Base-by-base conservation (phyloP, 2,113 vertebrate genomes). In the Microcebus jonahi region DNA sequence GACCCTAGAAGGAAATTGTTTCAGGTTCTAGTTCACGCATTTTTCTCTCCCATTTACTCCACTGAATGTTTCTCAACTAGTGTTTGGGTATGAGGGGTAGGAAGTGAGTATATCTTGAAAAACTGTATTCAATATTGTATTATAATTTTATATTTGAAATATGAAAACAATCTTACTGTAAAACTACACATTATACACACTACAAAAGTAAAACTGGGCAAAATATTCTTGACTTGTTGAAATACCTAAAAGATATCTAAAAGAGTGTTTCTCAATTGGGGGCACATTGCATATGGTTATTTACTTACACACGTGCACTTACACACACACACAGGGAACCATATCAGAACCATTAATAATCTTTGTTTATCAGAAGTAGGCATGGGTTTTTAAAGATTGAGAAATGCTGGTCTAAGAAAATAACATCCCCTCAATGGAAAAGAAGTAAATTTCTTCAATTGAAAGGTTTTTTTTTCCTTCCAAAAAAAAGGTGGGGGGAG, bases 141-240 rank as follows among this genome's bases (percentile, higher is more conserved):
- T 96, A 57, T 6, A 94, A 75, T 91, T 93, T 96, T 90, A 89
- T 93, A 83, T 94, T 90, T 97, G 39, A 96, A 97, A 92, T 91
- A 93, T 25, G 73, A 59, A 68, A 92, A 92, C 59, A 61, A 57
- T 71, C 21, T 50, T 91, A 5, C 82, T 91, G 77, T 84, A 90
- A 95, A 97, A 84, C 50, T 71, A 68, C 14, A 82, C 6, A 6
- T 89, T 67, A 71, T 83, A 67, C 27, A 80, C 4, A 87, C 80
- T 68, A 79, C 75, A 95, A 67, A 94, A 95, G 34, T 80, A 83
- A 94, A 94, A 83, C 42, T 96, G 90, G 80, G 92, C 59, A 82
- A 55, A 91, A 45, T 42, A 80, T 34, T 91, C 75, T 89, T 89
- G 84, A 36, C 91, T 97, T 83, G 34, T 93, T 29, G 48, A 21